Evolutionary conservation across 2,888 invertebrate species (phyloP).

Genomic region (Chironomus riparius): DNA sequence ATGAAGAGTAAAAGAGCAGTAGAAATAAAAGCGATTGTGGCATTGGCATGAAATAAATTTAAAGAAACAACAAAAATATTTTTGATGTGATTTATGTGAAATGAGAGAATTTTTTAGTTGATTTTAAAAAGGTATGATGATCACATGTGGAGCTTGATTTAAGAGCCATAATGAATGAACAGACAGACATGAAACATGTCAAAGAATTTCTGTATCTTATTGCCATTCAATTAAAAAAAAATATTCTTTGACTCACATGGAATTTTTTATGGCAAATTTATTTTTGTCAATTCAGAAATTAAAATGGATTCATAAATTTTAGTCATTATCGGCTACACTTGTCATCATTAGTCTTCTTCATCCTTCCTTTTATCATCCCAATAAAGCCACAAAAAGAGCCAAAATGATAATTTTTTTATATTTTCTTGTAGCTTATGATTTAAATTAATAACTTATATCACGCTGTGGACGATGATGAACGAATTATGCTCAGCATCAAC

Average conservation of each 20-base stretch:
- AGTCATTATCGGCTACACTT: background rate
- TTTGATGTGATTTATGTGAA: conserved; percentile 10
- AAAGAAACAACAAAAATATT: background rate
- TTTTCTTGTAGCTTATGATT: background rate
- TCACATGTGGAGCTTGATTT: conserved; percentile 8
- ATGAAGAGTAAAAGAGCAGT: background rate
- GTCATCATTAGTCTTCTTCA: no score
- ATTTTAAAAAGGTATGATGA: background rate
- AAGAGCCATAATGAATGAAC: background rate
- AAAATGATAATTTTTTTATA: no score
- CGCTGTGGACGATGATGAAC: conserved; percentile 7
- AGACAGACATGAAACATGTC: background rate
- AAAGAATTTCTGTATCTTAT: background rate
- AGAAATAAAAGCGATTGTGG: background rate
- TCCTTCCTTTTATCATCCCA: no score
- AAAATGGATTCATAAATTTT: background rate
- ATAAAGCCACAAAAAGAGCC: no score
- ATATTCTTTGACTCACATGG: background rate
- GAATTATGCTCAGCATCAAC: background rate
- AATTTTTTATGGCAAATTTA: background rate
- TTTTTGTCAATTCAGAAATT: background rate
- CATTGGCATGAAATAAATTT: background rate
- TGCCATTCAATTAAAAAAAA: background rate
- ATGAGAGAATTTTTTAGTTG: no score
- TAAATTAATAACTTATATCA: background rate